Conservation (phyloP, 2,797 vertebrate species). For the Coregonus ussuriensis region DNA sequence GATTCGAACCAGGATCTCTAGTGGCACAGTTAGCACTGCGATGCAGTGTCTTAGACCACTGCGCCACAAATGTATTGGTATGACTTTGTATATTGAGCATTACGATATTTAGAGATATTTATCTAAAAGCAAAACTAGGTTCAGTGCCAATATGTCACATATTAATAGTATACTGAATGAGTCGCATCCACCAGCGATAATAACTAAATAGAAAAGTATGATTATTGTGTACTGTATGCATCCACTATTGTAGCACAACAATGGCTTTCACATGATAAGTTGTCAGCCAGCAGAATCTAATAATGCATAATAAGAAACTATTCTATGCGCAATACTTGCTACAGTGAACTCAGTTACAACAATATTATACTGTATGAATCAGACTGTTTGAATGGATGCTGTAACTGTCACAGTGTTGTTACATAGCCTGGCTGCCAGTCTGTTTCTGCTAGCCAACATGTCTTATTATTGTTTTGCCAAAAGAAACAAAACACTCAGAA, state of each 20-base stretch:
- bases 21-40: too few species aligned
- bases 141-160: neutral
- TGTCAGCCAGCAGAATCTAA: neutral
- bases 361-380: neutral
- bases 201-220: neutral
- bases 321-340: neutral
- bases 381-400: neutral
- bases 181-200: neutral
- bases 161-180: neutral
- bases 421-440: neutral
- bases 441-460: neutral
- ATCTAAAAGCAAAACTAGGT: constrained; percentile 2
- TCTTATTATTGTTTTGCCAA: too few species aligned
- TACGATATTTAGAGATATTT: neutral
- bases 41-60: too few species aligned
- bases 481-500: too few species aligned
- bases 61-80: neutral
- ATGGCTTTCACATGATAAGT: neutral
- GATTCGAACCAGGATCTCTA: too few species aligned
- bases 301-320: neutral
- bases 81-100: neutral
- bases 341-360: neutral
- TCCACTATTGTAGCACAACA: neutral
- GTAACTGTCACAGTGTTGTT: neutral
- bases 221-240: neutral